Base-by-base conservation (phyloP, 2,797 vertebrate genomes). In the Danio choprae region DNA sequence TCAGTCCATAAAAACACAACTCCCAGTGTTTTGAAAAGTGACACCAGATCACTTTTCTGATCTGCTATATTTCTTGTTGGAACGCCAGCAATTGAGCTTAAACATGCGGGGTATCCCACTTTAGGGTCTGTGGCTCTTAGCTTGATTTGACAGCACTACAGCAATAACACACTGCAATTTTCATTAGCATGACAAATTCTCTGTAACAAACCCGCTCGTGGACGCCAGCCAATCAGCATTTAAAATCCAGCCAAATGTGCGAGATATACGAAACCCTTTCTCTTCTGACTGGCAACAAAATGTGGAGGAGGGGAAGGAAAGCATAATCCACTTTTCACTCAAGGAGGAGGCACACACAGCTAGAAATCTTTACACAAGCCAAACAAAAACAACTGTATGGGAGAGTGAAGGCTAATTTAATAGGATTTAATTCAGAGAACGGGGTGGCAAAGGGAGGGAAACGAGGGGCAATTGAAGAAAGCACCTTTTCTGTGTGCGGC, bases 141-240 rank as follows among this genome's bases (percentile, higher is more conserved):
- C 63, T 65, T 89, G 86, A 91, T 90, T 91, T 86, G 87, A 86
- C 76, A 69, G 80, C 86, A 69, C 84, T 86, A 74, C 75, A 83
- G 87, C 82, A 90, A 81, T 36, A 88, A 88, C 87, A 89, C 89
- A 89, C 90, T 91, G 89, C 91, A 87, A 93, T 94, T 93, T 93
- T 92, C 93, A 94, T 94, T 92, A 93, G 89, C 86, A 85, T 83
- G 84, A 82, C 86, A 85, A 72, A 80, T 76, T 85, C 86, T 68
- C 78, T 83, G 79, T 77, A 86, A 81, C 81, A 84, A 68, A 85
- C 81, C 75, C 51, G 12, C 80, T 77, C 67, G 62, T 67, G 82
- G 79, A 74, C 82, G 81, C 63, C 80, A 87, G 81, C 86, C 84
- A 89, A 89, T 86, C 88, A 71, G 70, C 44, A 70, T 79, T 88